Evolutionary conservation across 1,140 invertebrate genomes (phyloP).

Genomic region (Panagrolaimus sp.): DNA sequence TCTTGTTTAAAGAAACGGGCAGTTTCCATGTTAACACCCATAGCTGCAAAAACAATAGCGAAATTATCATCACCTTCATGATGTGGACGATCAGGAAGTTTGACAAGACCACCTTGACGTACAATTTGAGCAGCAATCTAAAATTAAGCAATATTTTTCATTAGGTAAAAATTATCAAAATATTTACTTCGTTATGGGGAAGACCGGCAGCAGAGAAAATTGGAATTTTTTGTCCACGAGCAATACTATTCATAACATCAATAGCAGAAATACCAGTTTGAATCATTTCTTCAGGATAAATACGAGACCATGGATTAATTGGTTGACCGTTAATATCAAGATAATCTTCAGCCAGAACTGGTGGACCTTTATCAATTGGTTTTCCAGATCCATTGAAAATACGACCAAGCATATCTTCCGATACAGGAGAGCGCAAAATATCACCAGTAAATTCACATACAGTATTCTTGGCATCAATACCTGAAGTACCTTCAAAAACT

Average conservation of each 20-base stretch:
- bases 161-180: slow-evolving; percentile 14
- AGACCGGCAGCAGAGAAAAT: slow-evolving; percentile 97
- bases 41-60: slow-evolving; percentile 94
- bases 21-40: slow-evolving; percentile 98
- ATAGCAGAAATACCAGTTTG: slow-evolving; percentile 97
- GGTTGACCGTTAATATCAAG: slow-evolving; percentile 93
- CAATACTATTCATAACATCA: slow-evolving; percentile 98
- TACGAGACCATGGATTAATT: slow-evolving; percentile 95
- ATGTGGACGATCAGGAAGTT: slow-evolving; percentile 78
- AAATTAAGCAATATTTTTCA: slow-evolving; percentile 14
- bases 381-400: slow-evolving; percentile 97
- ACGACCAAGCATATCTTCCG: slow-evolving; percentile 94
- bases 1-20: slow-evolving; percentile 95
- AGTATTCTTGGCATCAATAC: slow-evolving; percentile 95
- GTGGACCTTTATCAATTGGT: slow-evolving; percentile 92
- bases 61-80: slow-evolving; percentile 81
- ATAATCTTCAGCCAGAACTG: slow-evolving; percentile 91
- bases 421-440: slow-evolving; percentile 88
- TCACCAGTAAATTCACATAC: slow-evolving; percentile 95
- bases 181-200: slow-evolving; percentile 82
- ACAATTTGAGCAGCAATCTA: slow-evolving; percentile 96
- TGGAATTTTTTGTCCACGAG: slow-evolving; percentile 94
- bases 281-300: slow-evolving; percentile 98
- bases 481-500: slow-evolving; percentile 95
- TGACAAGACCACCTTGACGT: slow-evolving; percentile 92